phyloP scores from a whole-genome alignment of 1,140 invertebrate genomes.

The Teleopsis dalmanni region DNA sequence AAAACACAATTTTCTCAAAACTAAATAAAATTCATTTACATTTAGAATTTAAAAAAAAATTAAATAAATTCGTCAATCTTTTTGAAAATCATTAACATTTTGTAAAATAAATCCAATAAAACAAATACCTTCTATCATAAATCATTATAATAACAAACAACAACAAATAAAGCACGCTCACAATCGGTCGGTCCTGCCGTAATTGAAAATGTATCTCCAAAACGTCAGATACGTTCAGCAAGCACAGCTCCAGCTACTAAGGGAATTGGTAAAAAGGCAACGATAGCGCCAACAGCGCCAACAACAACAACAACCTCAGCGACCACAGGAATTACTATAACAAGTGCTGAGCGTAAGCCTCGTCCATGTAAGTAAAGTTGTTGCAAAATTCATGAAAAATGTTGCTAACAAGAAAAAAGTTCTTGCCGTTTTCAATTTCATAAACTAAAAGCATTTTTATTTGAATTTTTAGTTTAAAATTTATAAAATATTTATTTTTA shows the following conservation, averaged over 20 bases:
- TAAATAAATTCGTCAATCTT: conserved; percentile 11
- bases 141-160: conserved; percentile 10
- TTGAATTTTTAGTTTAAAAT: no score
- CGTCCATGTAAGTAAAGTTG: conserved; percentile 53
- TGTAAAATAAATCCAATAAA: conserved; percentile 10
- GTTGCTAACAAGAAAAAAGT: no score
- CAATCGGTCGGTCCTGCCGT: conserved; percentile 61
- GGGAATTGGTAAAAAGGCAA: conserved; percentile 40
- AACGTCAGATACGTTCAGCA: conserved; percentile 60
- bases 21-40: no score
- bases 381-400: no score
- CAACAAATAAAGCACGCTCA: conserved; percentile 51
- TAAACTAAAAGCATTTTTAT: no score
- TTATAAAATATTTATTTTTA: no score
- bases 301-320: conserved; percentile 15
- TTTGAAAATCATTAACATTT: conserved; percentile 8
- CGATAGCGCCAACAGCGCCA: conserved; percentile 28
- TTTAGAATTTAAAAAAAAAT: conserved; percentile 17
- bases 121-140: conserved; percentile 18
- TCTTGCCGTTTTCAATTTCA: no score
- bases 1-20: conserved; percentile 7
- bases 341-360: conserved; percentile 44
- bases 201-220: conserved; percentile 59
- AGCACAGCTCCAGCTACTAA: conserved; percentile 48
- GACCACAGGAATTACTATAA: conserved; percentile 23